These are phyloP conservation scores for Acronicta aceris DNA, from an alignment of 2,888 invertebrate genomes.

Conservation along the genomic window DNA sequence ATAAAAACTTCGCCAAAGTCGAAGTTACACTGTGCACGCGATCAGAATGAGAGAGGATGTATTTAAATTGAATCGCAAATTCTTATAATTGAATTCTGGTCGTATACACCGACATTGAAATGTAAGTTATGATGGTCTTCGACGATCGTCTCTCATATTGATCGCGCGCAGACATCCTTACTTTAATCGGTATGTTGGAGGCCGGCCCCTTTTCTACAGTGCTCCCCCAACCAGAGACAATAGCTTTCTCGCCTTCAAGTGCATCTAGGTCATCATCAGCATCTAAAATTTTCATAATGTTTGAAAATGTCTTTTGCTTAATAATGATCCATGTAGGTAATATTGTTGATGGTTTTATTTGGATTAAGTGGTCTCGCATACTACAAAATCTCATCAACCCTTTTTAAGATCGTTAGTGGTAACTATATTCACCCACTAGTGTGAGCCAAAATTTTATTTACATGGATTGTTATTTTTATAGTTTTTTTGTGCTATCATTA, in stretches of 20 bases:
- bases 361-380: too few relatives aligned
- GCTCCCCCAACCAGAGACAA: slow-evolving; percentile 94
- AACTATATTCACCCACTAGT: too few relatives aligned
- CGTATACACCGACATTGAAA: slow-evolving; percentile 28
- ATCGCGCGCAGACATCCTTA: slow-evolving; percentile 69
- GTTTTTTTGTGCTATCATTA: too few relatives aligned
- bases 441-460: too few relatives aligned
- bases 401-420: too few relatives aligned
- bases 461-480: too few relatives aligned
- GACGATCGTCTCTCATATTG: slow-evolving; percentile 19
- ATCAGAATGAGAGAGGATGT: slow-evolving; percentile 29
- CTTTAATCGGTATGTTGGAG: slow-evolving; percentile 92
- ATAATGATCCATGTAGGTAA: too few relatives aligned
- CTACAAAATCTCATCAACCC: too few relatives aligned
- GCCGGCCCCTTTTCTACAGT: slow-evolving; percentile 91
- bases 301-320: too few relatives aligned
- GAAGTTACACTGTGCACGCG: slow-evolving; percentile 8
- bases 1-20: neutral
- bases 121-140: slow-evolving; percentile 14
- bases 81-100: slow-evolving; percentile 22
- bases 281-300: slow-evolving; percentile 58
- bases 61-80: slow-evolving; percentile 7
- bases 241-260: slow-evolving; percentile 88
- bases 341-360: too few relatives aligned
- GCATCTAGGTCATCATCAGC: slow-evolving; percentile 71